A percentile compares a stretch with the other conserved stretches of the same genome.
phyloP scores from a whole-genome alignment of 2,113 vertebrate genomes.

The Chaetodon auriga region DNA sequence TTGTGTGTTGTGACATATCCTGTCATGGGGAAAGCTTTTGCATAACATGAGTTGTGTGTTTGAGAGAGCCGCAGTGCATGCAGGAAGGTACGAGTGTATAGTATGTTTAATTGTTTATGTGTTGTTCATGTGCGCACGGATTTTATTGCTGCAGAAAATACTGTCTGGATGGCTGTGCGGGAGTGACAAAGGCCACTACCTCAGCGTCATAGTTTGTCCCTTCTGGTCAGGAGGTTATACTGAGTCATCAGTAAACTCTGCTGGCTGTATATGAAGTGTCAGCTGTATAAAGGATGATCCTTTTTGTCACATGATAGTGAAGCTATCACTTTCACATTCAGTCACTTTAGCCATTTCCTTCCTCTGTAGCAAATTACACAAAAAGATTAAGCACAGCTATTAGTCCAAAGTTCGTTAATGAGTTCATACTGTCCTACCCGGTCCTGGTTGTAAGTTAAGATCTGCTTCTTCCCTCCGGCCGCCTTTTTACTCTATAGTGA shows the following conservation, averaged over 20 bases:
- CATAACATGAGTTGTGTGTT: constrained; percentile 1
- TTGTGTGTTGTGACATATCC: not conserved
- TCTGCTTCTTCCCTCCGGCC: not conserved
- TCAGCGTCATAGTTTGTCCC: not conserved
- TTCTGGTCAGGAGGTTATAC: constrained; percentile 7
- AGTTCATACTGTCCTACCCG: not conserved
- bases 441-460: not conserved
- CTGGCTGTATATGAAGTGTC: constrained; percentile 24
- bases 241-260: constrained; percentile 10
- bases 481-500: not conserved
- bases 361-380: not conserved
- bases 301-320: constrained; percentile 3
- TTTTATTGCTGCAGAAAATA: not conserved
- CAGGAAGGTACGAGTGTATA: not conserved
- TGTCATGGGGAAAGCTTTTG: constrained; percentile 7
- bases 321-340: constrained; percentile 25
- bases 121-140: not conserved
- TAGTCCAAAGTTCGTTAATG: not conserved
- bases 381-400: not conserved
- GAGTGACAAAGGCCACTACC: not conserved
- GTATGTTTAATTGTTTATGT: not conserved
- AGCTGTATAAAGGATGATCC: not conserved
- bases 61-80: not conserved
- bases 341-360: constrained; percentile 2
- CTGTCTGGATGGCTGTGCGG: not conserved